A percentile compares a stretch with the other conserved stretches of the same genome.
Conservation (phyloP, 2,888 invertebrate genomes). For the Synanthedon andrenaeformis region DNA sequence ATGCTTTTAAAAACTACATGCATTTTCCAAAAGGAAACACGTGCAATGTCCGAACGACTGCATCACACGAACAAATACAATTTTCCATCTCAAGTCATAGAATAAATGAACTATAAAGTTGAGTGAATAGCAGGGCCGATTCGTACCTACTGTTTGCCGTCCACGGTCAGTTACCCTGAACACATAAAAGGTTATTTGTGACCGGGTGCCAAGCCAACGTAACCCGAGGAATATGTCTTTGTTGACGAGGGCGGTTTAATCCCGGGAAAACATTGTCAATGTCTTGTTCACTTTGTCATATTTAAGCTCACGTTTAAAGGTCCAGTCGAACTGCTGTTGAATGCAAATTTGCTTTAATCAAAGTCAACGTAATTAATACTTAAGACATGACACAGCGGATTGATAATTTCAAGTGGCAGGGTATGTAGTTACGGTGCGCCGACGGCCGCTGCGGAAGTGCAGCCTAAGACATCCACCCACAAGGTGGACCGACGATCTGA, state of each 20-base stretch:
- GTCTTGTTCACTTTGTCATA: background rate
- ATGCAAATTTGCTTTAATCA: no score
- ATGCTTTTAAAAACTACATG: no score
- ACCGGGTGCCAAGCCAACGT: constrained; percentile 10
- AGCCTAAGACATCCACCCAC: no score
- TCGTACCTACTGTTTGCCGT: constrained; percentile 41
- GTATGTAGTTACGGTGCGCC: no score
- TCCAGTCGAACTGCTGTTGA: background rate
- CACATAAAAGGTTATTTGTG: constrained; percentile 50
- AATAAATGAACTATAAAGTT: constrained; percentile 42
- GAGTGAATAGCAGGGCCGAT: constrained; percentile 21
- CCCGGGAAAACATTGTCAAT: constrained; percentile 6
- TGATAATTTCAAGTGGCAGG: no score
- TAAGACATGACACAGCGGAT: no score
- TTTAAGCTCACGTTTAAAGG: constrained; percentile 2
- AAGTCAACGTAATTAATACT: no score
- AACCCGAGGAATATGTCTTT: constrained; percentile 3
- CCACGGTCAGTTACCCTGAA: constrained; percentile 63
- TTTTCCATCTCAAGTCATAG: background rate
- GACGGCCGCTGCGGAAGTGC: no score
- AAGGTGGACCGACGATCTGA: no score
- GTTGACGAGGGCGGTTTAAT: constrained; percentile 1
- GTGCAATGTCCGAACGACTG: no score
- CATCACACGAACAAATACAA: background rate
- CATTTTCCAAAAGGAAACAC: no score